Evolutionary conservation across 2,888 invertebrate genomes (phyloP), one percentile per base, ranked within the genome.

Genomic region (Agriopis leucophaearia): DNA sequence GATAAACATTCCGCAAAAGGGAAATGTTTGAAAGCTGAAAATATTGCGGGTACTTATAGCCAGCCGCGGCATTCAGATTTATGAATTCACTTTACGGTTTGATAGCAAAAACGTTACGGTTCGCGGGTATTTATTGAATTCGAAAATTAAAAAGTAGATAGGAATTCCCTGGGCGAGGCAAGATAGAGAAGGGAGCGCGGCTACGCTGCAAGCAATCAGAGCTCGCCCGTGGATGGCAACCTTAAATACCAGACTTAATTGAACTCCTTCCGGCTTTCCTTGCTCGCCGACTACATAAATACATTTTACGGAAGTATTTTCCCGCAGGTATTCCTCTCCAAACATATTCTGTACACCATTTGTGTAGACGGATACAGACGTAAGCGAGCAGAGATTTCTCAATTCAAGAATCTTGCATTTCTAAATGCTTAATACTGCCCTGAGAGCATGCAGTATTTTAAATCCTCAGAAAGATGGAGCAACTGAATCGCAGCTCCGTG

Each of bases 201-300:
- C 51, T 35, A 36, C 58, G 71, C 71, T 66, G 70, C 66, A 70
- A 82, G 89, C 91, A 93, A 94, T 93, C 93, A 91, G 89, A 85
- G 89, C 84, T 87, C 86, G 87, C 87, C 89, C 86, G 85, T 85
- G 85, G 90, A 88, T 86, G 85, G 88, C 85, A 90, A 88, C 92
- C 91, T 93, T 93, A 93, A 94, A 94, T 94, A 91, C 92, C 92
- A 91, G 86, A 86, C 90, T 91, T 94, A 94, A 94, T 94, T 93
- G 93, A 91, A 92, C 91, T 83, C 89, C 90, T 91, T 90, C 91
- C 91, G 91, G 88, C 83, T 85, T 38, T 54, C 59, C 68, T 60
- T 85, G 81, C 83, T 86, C 83, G 80, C 80, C 80, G 77, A 84
- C 86, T 89, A 89, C 88, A 89, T 90, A 91, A 91, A 92, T 91